Evolutionary conservation across 2,888 invertebrate genomes (phyloP), one percentile per base, ranked within the genome.

Genomic region (Gortyna flavago): DNA sequence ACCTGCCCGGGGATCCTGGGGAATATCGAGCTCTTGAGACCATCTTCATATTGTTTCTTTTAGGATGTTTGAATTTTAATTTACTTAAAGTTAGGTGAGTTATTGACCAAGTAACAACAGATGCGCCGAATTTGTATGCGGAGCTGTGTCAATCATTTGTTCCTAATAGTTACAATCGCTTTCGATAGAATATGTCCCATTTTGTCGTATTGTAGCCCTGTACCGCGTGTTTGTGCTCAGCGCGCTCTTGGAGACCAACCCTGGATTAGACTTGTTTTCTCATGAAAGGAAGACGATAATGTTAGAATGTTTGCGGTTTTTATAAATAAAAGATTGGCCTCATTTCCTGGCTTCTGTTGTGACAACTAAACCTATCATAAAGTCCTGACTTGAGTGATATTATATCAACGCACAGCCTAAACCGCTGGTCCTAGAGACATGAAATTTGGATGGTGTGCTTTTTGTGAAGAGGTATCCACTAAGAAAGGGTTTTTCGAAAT

Each of bases 1-100:
- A 99, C 97, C 92, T 98, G 98, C 2, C 99, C 99, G 13, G 99
- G 99, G 90, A 99, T 99, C 95, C 99, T 69, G 35, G n/a, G 18
- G 16, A 35, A 18, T 5, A n/a, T 11, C 35, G 18, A 35, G 18
- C 11, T 57, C 35, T 18, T 35, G n/a, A 35, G 18, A n/a, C 25
- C n/a, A 18, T 29, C n/a, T 69, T n/a, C 35, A 21, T 29, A 21
- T 9, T n/a, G n/a, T 65, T 65, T 41, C 2, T 41, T n/a, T 41
- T 38, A n/a, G 8, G 16, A 65, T 16, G n/a, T 65, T 65, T 38
- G 0, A 4, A 64, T 64, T 64, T 35, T 25, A 35, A 64, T 38
- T 16, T 13, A 35, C 13, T 64, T 64, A 25, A 25, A 64, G 16
- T 38, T 35, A 35, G 25, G 13, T 16, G 16, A n/a, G 16, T 38